Percentiles rank a stretch among this genome's conserved stretches.
Evolutionary conservation across 2,113 vertebrate genomes (phyloP).

Genomic region (Psittacus erithacus): DNA sequence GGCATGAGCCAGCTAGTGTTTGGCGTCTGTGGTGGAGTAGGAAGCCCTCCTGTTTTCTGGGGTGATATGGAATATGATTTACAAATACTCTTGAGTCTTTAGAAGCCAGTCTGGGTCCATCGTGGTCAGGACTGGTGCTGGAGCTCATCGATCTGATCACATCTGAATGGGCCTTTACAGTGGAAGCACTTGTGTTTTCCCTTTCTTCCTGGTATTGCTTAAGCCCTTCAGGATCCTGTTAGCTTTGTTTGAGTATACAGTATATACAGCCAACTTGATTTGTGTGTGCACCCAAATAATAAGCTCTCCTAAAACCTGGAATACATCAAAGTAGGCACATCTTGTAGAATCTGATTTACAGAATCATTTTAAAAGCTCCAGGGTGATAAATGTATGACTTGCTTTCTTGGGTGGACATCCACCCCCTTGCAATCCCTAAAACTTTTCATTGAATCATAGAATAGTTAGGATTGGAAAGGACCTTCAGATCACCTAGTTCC

Average conservation of each 20-base stretch:
- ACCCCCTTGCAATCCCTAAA: fast-evolving
- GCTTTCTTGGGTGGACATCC: neutral
- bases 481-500: neutral
- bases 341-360: neutral
- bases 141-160: neutral
- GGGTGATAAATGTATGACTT: neutral
- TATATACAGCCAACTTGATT: neutral
- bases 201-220: neutral
- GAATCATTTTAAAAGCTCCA: neutral
- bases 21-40: neutral
- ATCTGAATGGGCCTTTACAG: neutral
- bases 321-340: neutral
- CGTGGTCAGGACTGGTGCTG: neutral
- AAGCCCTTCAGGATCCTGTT: neutral
- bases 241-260: neutral
- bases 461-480: neutral
- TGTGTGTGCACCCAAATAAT: neutral
- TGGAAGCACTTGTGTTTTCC: neutral
- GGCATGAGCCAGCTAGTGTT: fast-evolving
- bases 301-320: neutral
- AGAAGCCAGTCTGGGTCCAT: neutral
- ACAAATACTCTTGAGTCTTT: neutral
- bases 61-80: neutral
- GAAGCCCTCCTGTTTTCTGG: neutral
- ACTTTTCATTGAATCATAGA: neutral